Conservation (phyloP, 2,113 vertebrate genomes). For the Cyanoramphus novaezelandiae region DNA sequence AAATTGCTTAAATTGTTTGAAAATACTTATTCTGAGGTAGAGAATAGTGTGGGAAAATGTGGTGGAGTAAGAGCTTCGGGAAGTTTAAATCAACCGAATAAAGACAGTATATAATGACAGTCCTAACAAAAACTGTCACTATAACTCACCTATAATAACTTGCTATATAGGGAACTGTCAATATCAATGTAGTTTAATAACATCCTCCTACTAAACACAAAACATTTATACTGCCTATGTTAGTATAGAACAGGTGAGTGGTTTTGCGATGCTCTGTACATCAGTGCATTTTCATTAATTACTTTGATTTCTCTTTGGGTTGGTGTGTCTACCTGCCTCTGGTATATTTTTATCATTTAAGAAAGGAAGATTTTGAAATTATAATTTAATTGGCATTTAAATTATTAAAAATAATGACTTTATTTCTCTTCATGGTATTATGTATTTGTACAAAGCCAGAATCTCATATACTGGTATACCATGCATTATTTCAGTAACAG, state of each 20-base stretch:
- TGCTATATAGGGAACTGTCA: background rate
- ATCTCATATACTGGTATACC: background rate
- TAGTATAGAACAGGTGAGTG: background rate
- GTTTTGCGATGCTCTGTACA: background rate
- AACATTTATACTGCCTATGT: background rate
- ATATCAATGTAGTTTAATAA: background rate
- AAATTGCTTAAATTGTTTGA: background rate
- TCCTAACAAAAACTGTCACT: background rate
- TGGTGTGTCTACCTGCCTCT: background rate
- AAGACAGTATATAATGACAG: background rate
- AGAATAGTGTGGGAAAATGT: background rate
- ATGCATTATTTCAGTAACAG: background rate
- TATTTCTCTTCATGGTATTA: background rate
- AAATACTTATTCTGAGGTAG: background rate
- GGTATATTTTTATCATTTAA: background rate
- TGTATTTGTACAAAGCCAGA: background rate
- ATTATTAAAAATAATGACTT: background rate
- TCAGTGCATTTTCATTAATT: background rate
- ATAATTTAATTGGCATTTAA: background rate
- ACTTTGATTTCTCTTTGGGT: background rate
- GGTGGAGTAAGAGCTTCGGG: background rate
- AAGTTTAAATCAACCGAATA: background rate
- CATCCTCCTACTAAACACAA: background rate
- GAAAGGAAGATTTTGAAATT: background rate
- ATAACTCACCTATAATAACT: background rate